Evolutionary conservation across 1,140 invertebrate genomes (phyloP), one percentile per base, ranked within the genome.

Genomic region (Episyrphus balteatus): DNA sequence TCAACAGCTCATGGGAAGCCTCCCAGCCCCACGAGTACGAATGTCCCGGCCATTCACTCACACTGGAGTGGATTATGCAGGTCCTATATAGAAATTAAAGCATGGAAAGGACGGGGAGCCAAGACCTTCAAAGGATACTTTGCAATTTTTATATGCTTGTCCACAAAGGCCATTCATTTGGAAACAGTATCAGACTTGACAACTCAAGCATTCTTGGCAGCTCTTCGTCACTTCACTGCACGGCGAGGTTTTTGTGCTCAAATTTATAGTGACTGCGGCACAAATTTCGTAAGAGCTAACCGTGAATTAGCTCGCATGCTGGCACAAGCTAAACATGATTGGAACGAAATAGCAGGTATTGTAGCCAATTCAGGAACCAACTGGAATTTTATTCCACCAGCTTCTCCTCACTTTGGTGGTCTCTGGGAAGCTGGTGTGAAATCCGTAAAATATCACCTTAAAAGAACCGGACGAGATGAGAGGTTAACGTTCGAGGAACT

Each of bases 51-150:
- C 64, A 10, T 69, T 68, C 48, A 44, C 41, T 13, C 31, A 34
- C 12, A 31, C 46, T 9, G 52, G 55, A 11, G 50, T 66, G 11
- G 64, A 67, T 47, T 68, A 55, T 54, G 17, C 38, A 1, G 71
- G 70, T 6, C 61, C 62, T 10, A 56, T 70, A 15, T 38, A 17
- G 32, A 50, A 11, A 52, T 60, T 38, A 46, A 49, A 47, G 43
- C 48, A 19, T 19, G 42, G 13, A 52, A 49, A 19, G 49, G 51
- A 15, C 39, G 59, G 32, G 55, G 54, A 5, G 26, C 46, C 31
- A 47, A 46, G 17, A 44, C 46, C 3, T 46, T 47, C 31, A 59
- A 61, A 42, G 55, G 45, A 5, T 59, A 58, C 40, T 51, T 58
- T 3, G 37, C 43, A 13, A 26, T 57, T 18, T 59, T 54, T 49